Percentiles rank a stretch among this genome's conserved stretches.
phyloP scores from a whole-genome alignment of 2,797 vertebrate genomes.

The Squalus acanthias region DNA sequence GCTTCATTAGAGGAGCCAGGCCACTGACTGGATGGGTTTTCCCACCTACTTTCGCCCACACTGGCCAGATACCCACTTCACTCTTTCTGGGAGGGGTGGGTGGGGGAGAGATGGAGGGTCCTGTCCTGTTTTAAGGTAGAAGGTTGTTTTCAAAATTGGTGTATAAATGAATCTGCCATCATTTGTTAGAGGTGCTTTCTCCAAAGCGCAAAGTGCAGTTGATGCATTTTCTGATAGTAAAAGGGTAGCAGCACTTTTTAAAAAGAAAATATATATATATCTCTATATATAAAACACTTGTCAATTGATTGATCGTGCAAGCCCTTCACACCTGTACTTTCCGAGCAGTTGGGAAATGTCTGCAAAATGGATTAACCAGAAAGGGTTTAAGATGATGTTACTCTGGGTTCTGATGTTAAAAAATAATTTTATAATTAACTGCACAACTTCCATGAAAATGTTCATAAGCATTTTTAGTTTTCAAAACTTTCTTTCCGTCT shows the following conservation, averaged over 20 bases:
- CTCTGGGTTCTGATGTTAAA: background rate
- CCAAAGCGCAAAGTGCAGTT: background rate
- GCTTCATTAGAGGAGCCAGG: background rate
- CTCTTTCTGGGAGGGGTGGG: conserved; percentile 40
- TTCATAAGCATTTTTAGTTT: background rate
- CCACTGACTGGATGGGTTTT: background rate
- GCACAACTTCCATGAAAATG: background rate
- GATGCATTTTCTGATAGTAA: background rate
- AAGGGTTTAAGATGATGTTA: background rate
- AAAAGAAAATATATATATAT: background rate
- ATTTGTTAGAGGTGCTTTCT: background rate
- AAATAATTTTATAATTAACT: background rate
- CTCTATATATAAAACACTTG: background rate
- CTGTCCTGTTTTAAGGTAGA: conserved; percentile 27
- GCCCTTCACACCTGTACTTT: background rate
- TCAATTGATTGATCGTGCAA: background rate
- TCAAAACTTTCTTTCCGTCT: background rate
- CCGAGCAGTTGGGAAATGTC: background rate
- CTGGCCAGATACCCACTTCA: conserved; percentile 2
- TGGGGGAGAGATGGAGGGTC: conserved; percentile 49
- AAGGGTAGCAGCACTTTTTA: background rate
- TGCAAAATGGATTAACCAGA: background rate
- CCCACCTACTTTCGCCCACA: background rate
- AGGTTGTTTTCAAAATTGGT: background rate
- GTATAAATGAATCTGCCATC: background rate